Conservation (phyloP, 2,113 vertebrate genomes). For the Mesembrinibis cayennensis region DNA sequence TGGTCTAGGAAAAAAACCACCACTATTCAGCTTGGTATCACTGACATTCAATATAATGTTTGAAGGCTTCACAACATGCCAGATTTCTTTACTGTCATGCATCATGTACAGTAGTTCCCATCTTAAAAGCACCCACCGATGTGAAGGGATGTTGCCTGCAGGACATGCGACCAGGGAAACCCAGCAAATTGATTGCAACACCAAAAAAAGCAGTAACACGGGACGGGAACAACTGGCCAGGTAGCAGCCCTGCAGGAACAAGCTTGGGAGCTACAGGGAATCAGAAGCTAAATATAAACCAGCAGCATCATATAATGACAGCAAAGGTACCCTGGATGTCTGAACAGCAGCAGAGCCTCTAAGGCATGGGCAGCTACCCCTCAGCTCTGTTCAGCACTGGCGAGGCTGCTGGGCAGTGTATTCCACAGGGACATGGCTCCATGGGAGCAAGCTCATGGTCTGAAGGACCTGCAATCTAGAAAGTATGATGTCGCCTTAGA, state of each 20-base stretch:
- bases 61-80: background rate
- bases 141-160: background rate
- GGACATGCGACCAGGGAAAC: background rate
- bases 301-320: background rate
- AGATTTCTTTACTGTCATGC: background rate
- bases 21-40: background rate
- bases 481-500: background rate
- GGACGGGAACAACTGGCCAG: background rate
- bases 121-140: background rate
- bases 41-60: background rate
- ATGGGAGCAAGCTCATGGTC: background rate
- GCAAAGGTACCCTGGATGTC: background rate
- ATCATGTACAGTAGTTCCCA: background rate
- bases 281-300: background rate
- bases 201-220: background rate
- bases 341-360: background rate
- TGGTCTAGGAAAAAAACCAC: background rate
- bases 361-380: background rate
- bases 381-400: background rate
- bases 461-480: background rate
- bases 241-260: background rate
- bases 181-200: background rate
- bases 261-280: background rate
- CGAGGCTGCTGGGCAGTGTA: fast-evolving
- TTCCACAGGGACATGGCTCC: background rate